Evolutionary conservation across 2,113 vertebrate species (phyloP).

Genomic region (Ptychochromis oligacanthus): DNA sequence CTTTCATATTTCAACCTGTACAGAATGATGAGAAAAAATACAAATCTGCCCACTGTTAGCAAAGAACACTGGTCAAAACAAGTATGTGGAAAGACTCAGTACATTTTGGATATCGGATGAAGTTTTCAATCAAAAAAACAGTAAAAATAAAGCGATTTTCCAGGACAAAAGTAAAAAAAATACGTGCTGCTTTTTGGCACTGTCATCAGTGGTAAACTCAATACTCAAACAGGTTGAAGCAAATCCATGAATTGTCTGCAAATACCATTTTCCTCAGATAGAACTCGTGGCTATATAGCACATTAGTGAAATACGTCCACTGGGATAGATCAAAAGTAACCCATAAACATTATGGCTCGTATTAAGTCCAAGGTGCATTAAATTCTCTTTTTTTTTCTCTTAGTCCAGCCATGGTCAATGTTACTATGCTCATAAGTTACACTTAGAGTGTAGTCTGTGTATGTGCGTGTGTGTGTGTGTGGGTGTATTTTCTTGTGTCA

Average conservation of each 20-base stretch:
- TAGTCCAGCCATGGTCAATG: neutral
- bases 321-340: slow-evolving; percentile 48
- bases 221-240: slow-evolving; percentile 46
- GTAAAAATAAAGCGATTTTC: slow-evolving; percentile 29
- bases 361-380: slow-evolving; percentile 49
- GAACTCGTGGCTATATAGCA: slow-evolving; percentile 22
- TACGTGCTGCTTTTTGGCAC: slow-evolving; percentile 16
- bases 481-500: neutral
- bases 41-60: neutral
- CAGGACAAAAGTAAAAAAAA: neutral
- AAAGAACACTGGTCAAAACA: neutral
- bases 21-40: slow-evolving; percentile 3
- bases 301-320: slow-evolving; percentile 44
- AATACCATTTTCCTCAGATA: slow-evolving; percentile 49
- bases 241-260: slow-evolving; percentile 49
- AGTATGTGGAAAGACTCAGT: neutral
- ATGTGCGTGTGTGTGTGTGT: neutral
- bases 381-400: neutral
- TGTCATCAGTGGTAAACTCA: slow-evolving; percentile 19
- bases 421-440: slow-evolving; percentile 9
- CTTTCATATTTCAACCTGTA: slow-evolving; percentile 4
- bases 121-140: slow-evolving; percentile 17
- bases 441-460: neutral
- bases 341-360: slow-evolving; percentile 45
- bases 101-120: slow-evolving; percentile 22